phyloP scores from a whole-genome alignment of 2,888 invertebrate genomes.

The Epicampocera succincta region DNA sequence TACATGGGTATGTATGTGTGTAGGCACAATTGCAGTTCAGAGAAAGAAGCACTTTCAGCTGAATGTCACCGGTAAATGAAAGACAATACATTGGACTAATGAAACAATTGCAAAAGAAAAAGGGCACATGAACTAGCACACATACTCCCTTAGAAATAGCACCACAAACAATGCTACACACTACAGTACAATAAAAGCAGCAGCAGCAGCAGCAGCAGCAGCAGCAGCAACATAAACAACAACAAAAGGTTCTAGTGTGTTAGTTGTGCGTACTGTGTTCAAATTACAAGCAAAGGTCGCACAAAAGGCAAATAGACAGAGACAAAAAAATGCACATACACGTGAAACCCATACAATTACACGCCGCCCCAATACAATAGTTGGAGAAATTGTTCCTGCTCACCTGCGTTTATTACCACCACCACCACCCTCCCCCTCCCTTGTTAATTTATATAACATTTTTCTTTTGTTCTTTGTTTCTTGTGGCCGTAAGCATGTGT shows the following conservation, averaged over 20 bases:
- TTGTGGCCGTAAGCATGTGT: neutral
- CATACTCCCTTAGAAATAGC: conserved; percentile 10
- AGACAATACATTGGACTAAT: conserved; percentile 49
- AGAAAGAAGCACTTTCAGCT: conserved; percentile 32
- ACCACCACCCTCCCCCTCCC: too few species aligned
- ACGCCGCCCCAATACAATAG: conserved; percentile 18
- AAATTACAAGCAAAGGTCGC: conserved; percentile 69
- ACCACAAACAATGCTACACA: conserved; percentile 25
- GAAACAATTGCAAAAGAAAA: conserved; percentile 24
- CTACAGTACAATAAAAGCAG: conserved; percentile 4
- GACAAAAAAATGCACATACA: conserved; percentile 13
- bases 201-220: too few species aligned
- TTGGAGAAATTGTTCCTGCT: conserved; percentile 15
- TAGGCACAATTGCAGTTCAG: neutral
- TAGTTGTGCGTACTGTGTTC: conserved; percentile 57
- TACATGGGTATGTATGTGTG: neutral
- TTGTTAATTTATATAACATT: conserved; percentile 1
- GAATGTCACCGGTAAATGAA: conserved; percentile 55
- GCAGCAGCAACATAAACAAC: too few species aligned
- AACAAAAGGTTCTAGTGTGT: conserved; percentile 32
- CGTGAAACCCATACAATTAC: conserved; percentile 36
- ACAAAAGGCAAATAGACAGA: conserved; percentile 60
- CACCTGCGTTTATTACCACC: conserved; percentile 45
- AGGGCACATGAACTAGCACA: conserved; percentile 3
- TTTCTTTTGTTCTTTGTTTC: conserved; percentile 22